Base-by-base conservation (phyloP, 2,888 invertebrate species). In the Eueremaeus valkanovi region DNA sequence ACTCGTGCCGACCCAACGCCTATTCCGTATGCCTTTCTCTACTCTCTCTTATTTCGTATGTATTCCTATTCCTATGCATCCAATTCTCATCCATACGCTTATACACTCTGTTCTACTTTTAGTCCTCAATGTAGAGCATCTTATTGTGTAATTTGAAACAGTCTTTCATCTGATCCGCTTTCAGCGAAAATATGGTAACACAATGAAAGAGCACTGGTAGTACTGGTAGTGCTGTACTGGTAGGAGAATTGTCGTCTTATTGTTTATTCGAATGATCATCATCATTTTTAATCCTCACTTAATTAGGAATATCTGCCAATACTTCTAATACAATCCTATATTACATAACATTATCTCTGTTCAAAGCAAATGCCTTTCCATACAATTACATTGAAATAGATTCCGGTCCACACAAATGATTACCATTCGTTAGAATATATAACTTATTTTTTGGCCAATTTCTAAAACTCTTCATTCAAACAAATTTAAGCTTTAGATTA, bases 121-220 rank as follows among this genome's bases (percentile, higher is more conserved):
- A 13, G 16, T 18, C 18, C 18, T 49, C 49, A 5, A 8, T 49
- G 27, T 24, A 18, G 27, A 58, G 8, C 58, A 27, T 58, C 58
- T 58, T 58, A 58, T 58, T 58, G 58, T 58, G 58, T 58, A 58
- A 58, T 58, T 9, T 27, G 58, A 58, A 49, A 58, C 58, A 58
- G 8, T 27, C 58, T 58, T 58, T 58, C 11, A 58, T 58, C 8
- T 58, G 58, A 58, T 58, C 58, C 58, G 58, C 58, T 58, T 58
- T 58, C 27, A 16, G 9, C 3, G 5, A 49, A n/a, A 49, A 18
- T n/a, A 49, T 49, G 24, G 24, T 21, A 16, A 27, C 21, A 16
- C 8, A 6, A 29, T 21, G 27, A 27, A 21, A 58, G 24, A 5
- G 8, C 40, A 40, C 8, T 40, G 40, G 40, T 40, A n/a, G n/a